Conservation (phyloP, 1,140 invertebrate species). For the Drosophila pandora region DNA sequence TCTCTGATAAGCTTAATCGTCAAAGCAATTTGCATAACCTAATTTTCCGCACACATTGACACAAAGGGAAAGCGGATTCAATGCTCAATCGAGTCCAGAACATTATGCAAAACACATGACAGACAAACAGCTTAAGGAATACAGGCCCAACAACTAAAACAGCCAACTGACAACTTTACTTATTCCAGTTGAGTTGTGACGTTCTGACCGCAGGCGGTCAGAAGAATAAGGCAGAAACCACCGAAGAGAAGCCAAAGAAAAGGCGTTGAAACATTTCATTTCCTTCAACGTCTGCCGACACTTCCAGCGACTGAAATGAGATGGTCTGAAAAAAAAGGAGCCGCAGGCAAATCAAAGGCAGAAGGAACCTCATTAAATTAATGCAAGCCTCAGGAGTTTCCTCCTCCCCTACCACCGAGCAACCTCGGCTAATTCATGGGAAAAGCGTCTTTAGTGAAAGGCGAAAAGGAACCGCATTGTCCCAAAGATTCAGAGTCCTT, state of each 20-base stretch:
- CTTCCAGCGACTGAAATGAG: slow-evolving; percentile 5
- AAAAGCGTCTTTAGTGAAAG: slow-evolving; percentile 45
- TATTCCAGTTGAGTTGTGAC: slow-evolving; percentile 75
- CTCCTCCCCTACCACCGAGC: not conserved
- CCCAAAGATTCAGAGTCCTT: slow-evolving; percentile 54
- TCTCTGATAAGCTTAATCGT: slow-evolving; percentile 28
- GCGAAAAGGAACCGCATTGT: slow-evolving; percentile 26
- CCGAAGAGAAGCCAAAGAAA: slow-evolving; percentile 31
- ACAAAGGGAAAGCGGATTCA: slow-evolving; percentile 28
- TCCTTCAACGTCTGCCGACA: slow-evolving; percentile 50
- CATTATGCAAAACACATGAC: slow-evolving; percentile 68
- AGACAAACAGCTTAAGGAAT: slow-evolving; percentile 36
- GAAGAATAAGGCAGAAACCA: slow-evolving; percentile 13
- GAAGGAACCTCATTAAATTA: slow-evolving; percentile 79
- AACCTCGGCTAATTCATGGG: slow-evolving; percentile 52
- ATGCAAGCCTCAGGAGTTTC: slow-evolving; percentile 74
- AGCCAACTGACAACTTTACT: slow-evolving; percentile 77
- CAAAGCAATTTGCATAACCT: slow-evolving; percentile 51
- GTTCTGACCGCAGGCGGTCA: slow-evolving; percentile 56
- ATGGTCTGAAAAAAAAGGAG: slow-evolving; percentile 34
- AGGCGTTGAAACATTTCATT: slow-evolving; percentile 69
- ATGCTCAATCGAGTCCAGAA: slow-evolving; percentile 47
- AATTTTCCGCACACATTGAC: slow-evolving; percentile 35
- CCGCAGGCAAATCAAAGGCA: slow-evolving; percentile 59
- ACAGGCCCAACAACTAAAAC: slow-evolving; percentile 52